A percentile compares a stretch with the other conserved stretches of the same genome.
These are phyloP conservation scores for Harpegnathos saltator DNA, from an alignment of 1,140 invertebrate genomes.

Conservation along the genomic window DNA sequence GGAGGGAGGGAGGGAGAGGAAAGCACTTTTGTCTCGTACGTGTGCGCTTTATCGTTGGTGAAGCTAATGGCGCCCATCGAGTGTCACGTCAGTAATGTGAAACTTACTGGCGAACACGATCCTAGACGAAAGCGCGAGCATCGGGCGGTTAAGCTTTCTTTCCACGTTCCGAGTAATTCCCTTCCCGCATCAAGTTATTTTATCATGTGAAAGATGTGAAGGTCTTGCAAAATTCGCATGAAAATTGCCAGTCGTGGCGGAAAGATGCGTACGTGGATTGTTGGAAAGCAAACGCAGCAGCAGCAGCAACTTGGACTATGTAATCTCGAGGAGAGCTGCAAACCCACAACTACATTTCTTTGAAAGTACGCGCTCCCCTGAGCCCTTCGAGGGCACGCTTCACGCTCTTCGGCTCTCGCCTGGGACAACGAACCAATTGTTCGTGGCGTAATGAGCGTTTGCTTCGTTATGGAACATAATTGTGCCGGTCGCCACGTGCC, in stretches of 20 bases:
- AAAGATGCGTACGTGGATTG: not conserved
- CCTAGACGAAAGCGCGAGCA: not conserved
- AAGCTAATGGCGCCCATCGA: slow-evolving; percentile 13
- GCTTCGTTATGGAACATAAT: slow-evolving; percentile 71
- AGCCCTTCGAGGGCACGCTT: slow-evolving; percentile 40
- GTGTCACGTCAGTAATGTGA: slow-evolving; percentile 1
- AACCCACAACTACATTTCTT: slow-evolving; percentile 11
- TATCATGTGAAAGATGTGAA: not conserved
- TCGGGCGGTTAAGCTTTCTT: not conserved
- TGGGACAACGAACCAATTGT: slow-evolving; percentile 69
- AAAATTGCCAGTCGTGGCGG: not conserved
- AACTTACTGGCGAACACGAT: not conserved
- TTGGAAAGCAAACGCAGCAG: not conserved
- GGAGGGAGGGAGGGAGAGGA: not conserved
- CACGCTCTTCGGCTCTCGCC: slow-evolving; percentile 35
- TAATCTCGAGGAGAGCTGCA: slow-evolving; percentile 10
- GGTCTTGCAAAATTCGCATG: not conserved
- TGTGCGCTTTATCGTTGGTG: slow-evolving; percentile 23
- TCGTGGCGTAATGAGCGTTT: slow-evolving; percentile 67
- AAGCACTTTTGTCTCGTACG: slow-evolving; percentile 18
- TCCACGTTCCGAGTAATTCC: not conserved
- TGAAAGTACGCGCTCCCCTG: slow-evolving; percentile 6
- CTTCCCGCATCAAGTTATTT: not conserved
- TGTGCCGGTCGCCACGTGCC: slow-evolving; percentile 67
- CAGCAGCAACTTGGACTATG: not conserved